Evolutionary conservation across 2,888 invertebrate genomes (phyloP), one percentile per base, ranked within the genome.

Genomic region (Shargacucullia verbasci): DNA sequence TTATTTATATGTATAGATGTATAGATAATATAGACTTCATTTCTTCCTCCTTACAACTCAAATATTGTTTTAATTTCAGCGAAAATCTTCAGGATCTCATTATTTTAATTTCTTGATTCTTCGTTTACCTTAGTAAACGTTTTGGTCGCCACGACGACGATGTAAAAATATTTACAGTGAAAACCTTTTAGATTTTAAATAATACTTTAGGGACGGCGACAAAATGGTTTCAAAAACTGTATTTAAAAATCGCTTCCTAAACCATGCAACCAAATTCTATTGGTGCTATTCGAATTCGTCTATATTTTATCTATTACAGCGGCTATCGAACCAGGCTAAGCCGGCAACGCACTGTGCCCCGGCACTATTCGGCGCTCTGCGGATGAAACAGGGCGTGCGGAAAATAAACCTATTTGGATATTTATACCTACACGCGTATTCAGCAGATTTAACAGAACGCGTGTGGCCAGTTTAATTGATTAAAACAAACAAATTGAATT

Each of bases 351-450:
- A 47, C 44, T 58, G 38, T 48, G 59, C 46, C 34, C 27, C 41
- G 29, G 46, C 38, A 44, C 54, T 70, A 34, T 71, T 64, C 46
- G 46, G 38, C 37, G 40, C 40, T 41, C 5, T 58, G 41, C 56
- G 55, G 43, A 52, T 52, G 65, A 70, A 73, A 61, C 60, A 50
- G 59, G 55, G 46, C 61, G 47, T 55, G 50, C 33, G 58, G 54
- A 73, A 76, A 71, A 76, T 73, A 71, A 69, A 76, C 70, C 69
- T 54, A 60, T 66, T 69, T 57, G 53, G 57, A 60, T 68, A 73
- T 76, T 70, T 70, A 73, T 76, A 63, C 47, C 49, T 35, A 64
- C 49, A 54, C 15, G 38, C 57, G 50, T 54, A 65, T 69, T 56
- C 41, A 53, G 55, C 49, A 43, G 43, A 49, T 65, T 55, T 41